Conservation (phyloP, 2,113 vertebrate genomes). For the Cyanoramphus novaezelandiae region DNA sequence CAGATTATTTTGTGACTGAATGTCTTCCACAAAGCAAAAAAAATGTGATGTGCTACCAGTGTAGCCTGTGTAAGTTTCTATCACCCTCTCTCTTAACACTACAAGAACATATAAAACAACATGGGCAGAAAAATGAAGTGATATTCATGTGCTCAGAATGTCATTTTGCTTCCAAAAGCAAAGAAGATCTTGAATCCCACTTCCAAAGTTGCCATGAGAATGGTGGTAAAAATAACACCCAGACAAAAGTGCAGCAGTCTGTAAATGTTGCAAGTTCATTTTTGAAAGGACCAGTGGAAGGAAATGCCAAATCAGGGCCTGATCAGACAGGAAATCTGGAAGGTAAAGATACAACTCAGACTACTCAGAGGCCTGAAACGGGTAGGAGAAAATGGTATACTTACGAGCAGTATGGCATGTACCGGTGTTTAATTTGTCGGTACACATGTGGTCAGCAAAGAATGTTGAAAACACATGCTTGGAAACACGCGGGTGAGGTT, state of each 20-base stretch:
- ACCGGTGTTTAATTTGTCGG: conserved; percentile 94
- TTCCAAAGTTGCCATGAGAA: conserved; percentile 82
- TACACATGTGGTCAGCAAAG: conserved; percentile 97
- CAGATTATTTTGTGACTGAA: conserved; percentile 46
- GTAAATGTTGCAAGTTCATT: background rate
- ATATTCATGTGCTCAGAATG: conserved; percentile 94
- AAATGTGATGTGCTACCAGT: conserved; percentile 90
- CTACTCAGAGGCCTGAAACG: conserved; percentile 8
- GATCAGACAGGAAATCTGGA: conserved; percentile 42
- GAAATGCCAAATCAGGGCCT: conserved; percentile 7
- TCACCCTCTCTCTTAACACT: conserved; percentile 84
- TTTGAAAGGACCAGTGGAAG: conserved; percentile 34
- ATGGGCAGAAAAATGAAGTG: conserved; percentile 90
- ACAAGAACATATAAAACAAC: conserved; percentile 89
- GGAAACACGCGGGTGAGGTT: conserved; percentile 95
- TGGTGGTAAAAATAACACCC: background rate
- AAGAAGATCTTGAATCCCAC: conserved; percentile 89
- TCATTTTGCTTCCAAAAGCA: conserved; percentile 84
- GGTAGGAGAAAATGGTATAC: conserved; percentile 90
- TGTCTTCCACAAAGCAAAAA: conserved; percentile 60
- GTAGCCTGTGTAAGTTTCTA: conserved; percentile 89
- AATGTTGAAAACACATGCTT: conserved; percentile 96
- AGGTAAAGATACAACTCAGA: background rate
- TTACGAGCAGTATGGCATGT: conserved; percentile 90
- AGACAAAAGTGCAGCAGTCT: conserved; percentile 35